Conservation (phyloP, 1,140 invertebrate genomes). For the Babylonia areolata region DNA sequence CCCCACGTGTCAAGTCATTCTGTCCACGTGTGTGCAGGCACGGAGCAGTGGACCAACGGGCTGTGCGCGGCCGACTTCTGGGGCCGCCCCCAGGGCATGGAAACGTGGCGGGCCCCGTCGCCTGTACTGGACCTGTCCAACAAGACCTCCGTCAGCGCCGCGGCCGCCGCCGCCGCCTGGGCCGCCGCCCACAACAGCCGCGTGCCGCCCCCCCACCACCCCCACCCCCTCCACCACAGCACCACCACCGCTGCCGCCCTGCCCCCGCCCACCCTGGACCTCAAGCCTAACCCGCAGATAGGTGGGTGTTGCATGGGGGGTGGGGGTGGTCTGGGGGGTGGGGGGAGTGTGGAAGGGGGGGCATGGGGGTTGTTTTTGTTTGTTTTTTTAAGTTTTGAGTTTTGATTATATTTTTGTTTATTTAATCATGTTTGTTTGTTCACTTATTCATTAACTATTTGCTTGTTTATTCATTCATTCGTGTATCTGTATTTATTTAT, state of each 20-base stretch:
- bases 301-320: too few species aligned
- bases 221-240: not conserved
- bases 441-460: too few species aligned
- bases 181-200: constrained; percentile 8
- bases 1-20: too few species aligned
- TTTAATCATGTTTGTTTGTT: too few species aligned
- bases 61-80: constrained; percentile 35
- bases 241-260: not conserved
- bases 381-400: too few species aligned
- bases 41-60: constrained; percentile 23
- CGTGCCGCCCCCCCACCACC: not conserved
- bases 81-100: constrained; percentile 33
- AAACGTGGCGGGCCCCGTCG: constrained; percentile 21
- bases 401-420: too few species aligned
- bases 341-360: too few species aligned
- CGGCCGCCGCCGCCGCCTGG: not conserved
- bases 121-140: constrained; percentile 32
- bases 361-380: too few species aligned
- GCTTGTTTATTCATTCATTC: too few species aligned
- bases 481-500: too few species aligned
- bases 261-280: not conserved
- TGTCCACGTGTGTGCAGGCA: not conserved
- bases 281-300: not conserved
- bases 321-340: too few species aligned
- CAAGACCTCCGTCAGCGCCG: constrained; percentile 15